phyloP scores from a whole-genome alignment of 2,888 invertebrate genomes.

The Tipula unca region DNA sequence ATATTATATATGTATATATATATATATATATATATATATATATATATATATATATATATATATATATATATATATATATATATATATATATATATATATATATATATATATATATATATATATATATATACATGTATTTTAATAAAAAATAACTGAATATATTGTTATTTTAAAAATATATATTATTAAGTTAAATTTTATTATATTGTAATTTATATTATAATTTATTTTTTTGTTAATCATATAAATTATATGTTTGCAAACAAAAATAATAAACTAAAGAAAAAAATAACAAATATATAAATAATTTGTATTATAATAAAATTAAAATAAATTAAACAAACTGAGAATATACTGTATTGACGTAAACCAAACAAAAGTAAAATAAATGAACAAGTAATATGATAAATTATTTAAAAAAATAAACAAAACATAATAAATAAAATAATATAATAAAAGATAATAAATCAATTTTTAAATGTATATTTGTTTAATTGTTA shows the following conservation, averaged over 20 bases:
- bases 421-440: not conserved
- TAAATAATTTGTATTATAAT: not conserved
- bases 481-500: constrained; percentile 14
- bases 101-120: not conserved
- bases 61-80: not conserved
- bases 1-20: not conserved
- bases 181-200: not conserved
- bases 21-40: not conserved
- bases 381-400: not conserved
- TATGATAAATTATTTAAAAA: not conserved
- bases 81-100: not conserved
- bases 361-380: constrained; percentile 1
- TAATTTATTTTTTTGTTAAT: not conserved
- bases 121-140: not conserved
- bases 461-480: not conserved
- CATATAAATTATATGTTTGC: not conserved
- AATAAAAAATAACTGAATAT: not conserved
- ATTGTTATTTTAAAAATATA: not conserved
- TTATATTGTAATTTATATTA: not conserved
- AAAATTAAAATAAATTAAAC: not conserved
- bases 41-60: not conserved
- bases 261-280: not conserved
- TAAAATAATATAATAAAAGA: too few species aligned
- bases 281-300: not conserved
- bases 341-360: not conserved